phyloP scores from a whole-genome alignment of 2,113 vertebrate genomes.

The Rhabdornis inornatus region DNA sequence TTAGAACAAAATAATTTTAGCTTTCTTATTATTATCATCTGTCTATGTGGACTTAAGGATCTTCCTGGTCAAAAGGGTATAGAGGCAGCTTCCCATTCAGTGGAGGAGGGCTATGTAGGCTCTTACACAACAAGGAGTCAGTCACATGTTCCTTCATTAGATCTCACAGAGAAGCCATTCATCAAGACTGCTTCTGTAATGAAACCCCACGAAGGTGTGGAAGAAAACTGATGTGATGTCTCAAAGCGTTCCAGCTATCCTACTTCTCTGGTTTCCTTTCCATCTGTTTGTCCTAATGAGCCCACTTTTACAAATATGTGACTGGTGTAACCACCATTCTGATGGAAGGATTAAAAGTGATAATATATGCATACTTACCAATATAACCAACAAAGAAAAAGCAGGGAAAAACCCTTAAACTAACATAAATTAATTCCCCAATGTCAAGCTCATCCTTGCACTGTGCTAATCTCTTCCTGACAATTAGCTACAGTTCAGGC shows the following conservation, averaged over 20 bases:
- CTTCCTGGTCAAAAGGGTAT: not conserved
- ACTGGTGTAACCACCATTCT: not conserved
- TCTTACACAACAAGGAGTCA: not conserved
- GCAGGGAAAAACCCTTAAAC: not conserved
- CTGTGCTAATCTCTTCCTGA: not conserved
- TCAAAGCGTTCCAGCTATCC: not conserved
- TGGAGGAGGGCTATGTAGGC: not conserved
- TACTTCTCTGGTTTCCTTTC: not conserved
- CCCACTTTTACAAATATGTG: not conserved
- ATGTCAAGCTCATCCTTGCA: not conserved
- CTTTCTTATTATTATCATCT: not conserved
- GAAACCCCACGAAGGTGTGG: not conserved
- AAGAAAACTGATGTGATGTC: not conserved
- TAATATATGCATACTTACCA: not conserved
- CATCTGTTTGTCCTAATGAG: not conserved
- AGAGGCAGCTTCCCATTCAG: not conserved
- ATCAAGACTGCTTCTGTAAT: not conserved
- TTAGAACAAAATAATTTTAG: not conserved
- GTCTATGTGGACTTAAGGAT: not conserved
- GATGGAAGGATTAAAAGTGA: not conserved
- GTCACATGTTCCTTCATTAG: not conserved
- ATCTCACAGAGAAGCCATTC: not conserved
- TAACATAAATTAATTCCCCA: not conserved
- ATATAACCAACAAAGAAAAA: not conserved
- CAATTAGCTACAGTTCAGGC: not conserved